These are phyloP conservation scores for Noctua janthe DNA, from an alignment of 2,888 invertebrate genomes.

Conservation along the genomic window DNA sequence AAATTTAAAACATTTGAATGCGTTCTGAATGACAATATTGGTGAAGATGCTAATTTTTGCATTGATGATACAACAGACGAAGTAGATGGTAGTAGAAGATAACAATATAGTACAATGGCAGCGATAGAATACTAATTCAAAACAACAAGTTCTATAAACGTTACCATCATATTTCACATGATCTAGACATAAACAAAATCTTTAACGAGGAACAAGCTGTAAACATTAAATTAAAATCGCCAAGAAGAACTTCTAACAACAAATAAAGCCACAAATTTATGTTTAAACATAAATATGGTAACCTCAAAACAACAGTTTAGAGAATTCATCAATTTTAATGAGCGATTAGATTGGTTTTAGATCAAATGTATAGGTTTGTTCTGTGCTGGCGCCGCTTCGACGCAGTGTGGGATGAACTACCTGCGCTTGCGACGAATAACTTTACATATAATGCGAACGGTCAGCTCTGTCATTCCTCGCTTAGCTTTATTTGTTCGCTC, in stretches of 20 bases:
- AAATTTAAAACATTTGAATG: constrained; percentile 36
- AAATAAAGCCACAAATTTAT: constrained; percentile 47
- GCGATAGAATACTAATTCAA: constrained; percentile 12
- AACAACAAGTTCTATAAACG: constrained; percentile 12
- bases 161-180: constrained; percentile 31
- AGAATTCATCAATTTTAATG: constrained; percentile 70
- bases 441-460: constrained; percentile 65
- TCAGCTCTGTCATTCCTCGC: constrained; percentile 59
- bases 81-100: not conserved
- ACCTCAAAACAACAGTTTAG: constrained; percentile 63
- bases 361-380: constrained; percentile 63
- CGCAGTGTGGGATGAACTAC: constrained; percentile 72
- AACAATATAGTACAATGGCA: not conserved
- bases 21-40: constrained; percentile 43
- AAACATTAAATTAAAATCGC: constrained; percentile 50
- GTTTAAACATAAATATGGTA: constrained; percentile 56
- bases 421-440: constrained; percentile 67
- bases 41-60: not conserved
- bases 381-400: constrained; percentile 67
- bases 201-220: constrained; percentile 49
- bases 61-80: constrained; percentile 17
- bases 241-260: constrained; percentile 45
- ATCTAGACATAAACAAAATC: constrained; percentile 43
- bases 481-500: constrained; percentile 41
- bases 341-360: constrained; percentile 65